Evolutionary conservation across 2,113 vertebrate species (phyloP).

Genomic region (Seriola quinqueradiata): DNA sequence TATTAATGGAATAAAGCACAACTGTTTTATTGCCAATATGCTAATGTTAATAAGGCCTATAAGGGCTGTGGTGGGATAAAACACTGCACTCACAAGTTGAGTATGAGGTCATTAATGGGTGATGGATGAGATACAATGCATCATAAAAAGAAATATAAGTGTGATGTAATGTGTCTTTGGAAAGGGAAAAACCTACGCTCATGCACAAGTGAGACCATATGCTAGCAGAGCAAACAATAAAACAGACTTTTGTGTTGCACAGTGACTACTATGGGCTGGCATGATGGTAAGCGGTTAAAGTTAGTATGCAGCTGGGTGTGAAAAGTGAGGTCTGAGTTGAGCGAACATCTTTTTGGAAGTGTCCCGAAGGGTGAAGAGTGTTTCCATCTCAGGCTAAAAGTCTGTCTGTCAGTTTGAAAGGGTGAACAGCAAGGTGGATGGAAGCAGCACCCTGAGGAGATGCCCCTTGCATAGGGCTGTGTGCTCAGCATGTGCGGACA

Average conservation of each 20-base stretch:
- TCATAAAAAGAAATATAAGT: conserved; percentile 52
- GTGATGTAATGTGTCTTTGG: conserved; percentile 19
- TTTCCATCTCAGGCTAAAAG: conserved; percentile 56
- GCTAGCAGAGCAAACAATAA: conserved; percentile 22
- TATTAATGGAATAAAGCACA: conserved; percentile 63
- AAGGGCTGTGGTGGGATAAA: conserved; percentile 23
- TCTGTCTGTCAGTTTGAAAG: conserved; percentile 67
- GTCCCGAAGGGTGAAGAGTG: conserved; percentile 24
- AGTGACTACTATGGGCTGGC: neutral
- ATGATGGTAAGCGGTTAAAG: conserved; percentile 39
- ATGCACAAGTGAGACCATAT: conserved; percentile 9
- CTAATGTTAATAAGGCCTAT: conserved; percentile 51
- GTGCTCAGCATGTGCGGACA: conserved; percentile 50
- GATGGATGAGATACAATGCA: conserved; percentile 47
- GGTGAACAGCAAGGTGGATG: conserved; percentile 50
- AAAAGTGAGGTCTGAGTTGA: conserved; percentile 34
- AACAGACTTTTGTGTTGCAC: neutral
- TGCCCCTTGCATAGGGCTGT: conserved; percentile 22
- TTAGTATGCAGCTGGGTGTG: conserved; percentile 39
- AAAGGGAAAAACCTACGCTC: neutral
- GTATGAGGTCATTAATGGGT: conserved; percentile 49
- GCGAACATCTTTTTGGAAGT: conserved; percentile 33
- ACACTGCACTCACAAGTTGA: conserved; percentile 17
- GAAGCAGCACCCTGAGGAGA: conserved; percentile 65
- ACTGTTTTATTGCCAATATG: conserved; percentile 73